Evolutionary conservation across 1,140 invertebrate genomes (phyloP).

Genomic region (Calliopsis andreniformis): DNA sequence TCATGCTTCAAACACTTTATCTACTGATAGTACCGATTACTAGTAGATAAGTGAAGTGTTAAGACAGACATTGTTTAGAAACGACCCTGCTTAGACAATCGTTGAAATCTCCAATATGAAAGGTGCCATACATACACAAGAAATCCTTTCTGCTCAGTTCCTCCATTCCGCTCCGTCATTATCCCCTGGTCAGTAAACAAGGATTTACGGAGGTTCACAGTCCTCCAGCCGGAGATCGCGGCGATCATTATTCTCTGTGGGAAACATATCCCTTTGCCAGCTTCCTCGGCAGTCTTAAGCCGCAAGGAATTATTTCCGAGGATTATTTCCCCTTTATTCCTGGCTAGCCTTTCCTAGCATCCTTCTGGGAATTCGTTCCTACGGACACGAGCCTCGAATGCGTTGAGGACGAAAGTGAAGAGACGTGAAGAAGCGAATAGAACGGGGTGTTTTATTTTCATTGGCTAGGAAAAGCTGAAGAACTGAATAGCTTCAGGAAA

Average conservation of each 20-base stretch:
- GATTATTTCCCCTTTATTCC: conserved; percentile 8
- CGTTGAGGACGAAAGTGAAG: neutral
- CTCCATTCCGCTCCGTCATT: neutral
- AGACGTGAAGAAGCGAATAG: too few relatives aligned
- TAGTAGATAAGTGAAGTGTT: too few relatives aligned
- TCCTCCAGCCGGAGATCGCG: neutral
- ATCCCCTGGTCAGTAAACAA: neutral
- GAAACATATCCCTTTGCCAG: neutral
- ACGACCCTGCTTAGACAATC: neutral
- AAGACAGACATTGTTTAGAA: too few relatives aligned
- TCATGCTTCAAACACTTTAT: too few relatives aligned
- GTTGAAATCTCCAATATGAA: neutral
- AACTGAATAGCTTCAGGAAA: neutral
- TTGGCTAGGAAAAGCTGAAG: too few relatives aligned
- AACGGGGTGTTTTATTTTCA: too few relatives aligned
- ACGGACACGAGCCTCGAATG: neutral
- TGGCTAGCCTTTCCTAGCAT: neutral
- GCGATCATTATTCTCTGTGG: neutral
- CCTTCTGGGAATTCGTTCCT: neutral
- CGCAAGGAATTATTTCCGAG: conserved; percentile 22
- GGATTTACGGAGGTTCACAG: neutral
- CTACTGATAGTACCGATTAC: too few relatives aligned
- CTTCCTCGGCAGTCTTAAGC: neutral
- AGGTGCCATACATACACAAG: neutral
- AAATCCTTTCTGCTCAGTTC: neutral